Conservation (phyloP, 1,140 invertebrate genomes). For the Rhizoglyphus robini region DNA sequence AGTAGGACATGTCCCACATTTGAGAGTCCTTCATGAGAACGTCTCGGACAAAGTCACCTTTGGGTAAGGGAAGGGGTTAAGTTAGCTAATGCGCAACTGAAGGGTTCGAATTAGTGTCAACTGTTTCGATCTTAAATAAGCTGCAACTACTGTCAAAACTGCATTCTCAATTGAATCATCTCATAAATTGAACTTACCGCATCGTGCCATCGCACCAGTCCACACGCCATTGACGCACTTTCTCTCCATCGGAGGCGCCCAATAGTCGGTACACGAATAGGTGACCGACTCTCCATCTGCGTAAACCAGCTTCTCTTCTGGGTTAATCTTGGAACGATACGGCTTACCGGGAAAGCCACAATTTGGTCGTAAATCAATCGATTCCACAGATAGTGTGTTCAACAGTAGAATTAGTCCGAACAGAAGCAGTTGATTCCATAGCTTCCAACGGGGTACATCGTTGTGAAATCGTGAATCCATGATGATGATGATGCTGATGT, state of each 20-base stretch:
- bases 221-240: constrained; percentile 14
- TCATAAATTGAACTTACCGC: constrained; percentile 1
- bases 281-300: constrained; percentile 3
- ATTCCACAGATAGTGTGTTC: too few species aligned
- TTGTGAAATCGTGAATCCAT: too few species aligned
- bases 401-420: too few species aligned
- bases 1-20: not conserved
- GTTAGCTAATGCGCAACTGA: too few species aligned
- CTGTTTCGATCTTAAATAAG: not conserved
- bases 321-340: constrained; percentile 2
- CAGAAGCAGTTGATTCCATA: too few species aligned
- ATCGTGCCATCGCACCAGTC: constrained; percentile 4
- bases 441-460: too few species aligned
- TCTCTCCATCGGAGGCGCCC: not conserved
- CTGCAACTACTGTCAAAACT: not conserved
- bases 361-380: constrained; percentile 1
- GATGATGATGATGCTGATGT: too few species aligned
- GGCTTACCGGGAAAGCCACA: constrained; percentile 20
- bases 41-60: constrained; percentile 10
- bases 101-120: not conserved
- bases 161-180: too few species aligned
- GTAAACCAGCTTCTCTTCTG: constrained; percentile 9
- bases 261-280: constrained; percentile 13
- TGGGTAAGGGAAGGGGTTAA: not conserved
- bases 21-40: constrained; percentile 1